Conservation (phyloP, 1,140 invertebrate genomes). For the Thalassaphorura encarpata region DNA sequence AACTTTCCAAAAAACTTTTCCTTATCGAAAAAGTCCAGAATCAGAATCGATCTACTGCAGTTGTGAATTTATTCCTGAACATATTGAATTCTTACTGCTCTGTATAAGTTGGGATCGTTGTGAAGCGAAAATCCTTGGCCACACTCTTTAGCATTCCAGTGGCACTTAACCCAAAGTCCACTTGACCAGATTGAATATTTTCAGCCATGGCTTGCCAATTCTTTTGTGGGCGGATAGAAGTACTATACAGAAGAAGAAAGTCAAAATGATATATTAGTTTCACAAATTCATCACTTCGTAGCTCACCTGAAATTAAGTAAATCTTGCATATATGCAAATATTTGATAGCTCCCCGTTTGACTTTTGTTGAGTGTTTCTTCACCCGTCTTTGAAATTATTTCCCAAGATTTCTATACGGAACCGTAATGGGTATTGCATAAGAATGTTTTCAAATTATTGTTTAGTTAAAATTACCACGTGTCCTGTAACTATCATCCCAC, state of each 20-base stretch:
- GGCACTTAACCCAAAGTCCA: not conserved
- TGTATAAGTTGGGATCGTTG: not conserved
- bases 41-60: not conserved
- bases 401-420: no score
- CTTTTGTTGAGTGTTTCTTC: no score
- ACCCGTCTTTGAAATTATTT: no score
- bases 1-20: not conserved
- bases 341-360: not conserved
- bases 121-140: not conserved
- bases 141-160: not conserved
- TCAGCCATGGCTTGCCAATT: not conserved
- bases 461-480: not conserved
- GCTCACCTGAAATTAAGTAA: not conserved
- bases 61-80: not conserved
- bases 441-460: no score
- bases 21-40: not conserved
- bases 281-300: not conserved
- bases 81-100: not conserved
- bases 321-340: constrained; percentile 3
- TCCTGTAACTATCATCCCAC: not conserved
- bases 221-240: not conserved
- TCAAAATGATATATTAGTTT: not conserved
- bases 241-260: not conserved
- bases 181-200: not conserved
- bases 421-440: no score